A percentile compares a stretch with the other conserved stretches of the same genome.
Evolutionary conservation across 2,888 invertebrate species (phyloP).

Genomic region (Abrostola triplasia): DNA sequence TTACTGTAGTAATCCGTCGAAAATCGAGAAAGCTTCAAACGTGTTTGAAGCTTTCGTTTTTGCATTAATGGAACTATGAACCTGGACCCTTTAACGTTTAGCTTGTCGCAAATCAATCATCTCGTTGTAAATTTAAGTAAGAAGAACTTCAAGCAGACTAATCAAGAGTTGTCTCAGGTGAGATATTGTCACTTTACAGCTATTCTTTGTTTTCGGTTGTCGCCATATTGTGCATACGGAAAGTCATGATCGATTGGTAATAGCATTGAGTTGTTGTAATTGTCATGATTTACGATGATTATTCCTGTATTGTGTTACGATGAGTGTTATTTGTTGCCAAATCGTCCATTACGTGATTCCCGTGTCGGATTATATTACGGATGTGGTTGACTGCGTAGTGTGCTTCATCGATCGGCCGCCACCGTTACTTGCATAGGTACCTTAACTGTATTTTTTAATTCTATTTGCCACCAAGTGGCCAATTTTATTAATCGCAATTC

Average conservation of each 20-base stretch:
- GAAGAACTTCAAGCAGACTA: conserved; percentile 97
- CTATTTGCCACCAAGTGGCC: background rate
- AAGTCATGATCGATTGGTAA: conserved; percentile 64
- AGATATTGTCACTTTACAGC: conserved; percentile 78
- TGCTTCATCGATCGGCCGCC: conserved; percentile 9
- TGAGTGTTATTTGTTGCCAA: conserved; percentile 51
- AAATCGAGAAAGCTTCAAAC: conserved; percentile 97
- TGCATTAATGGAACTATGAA: conserved; percentile 98
- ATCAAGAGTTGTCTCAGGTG: conserved; percentile 96
- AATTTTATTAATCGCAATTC: background rate
- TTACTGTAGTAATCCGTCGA: conserved; percentile 90
- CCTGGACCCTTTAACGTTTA: conserved; percentile 99
- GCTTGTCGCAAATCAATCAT: conserved; percentile 99
- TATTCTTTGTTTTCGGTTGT: conserved; percentile 80
- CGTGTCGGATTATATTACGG: conserved; percentile 23
- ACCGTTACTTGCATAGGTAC: conserved; percentile 22
- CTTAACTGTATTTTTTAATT: background rate
- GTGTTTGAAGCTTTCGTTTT: conserved; percentile 98
- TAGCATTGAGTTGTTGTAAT: conserved; percentile 41
- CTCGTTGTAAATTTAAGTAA: conserved; percentile 98
- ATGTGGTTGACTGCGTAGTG: conserved; percentile 34
- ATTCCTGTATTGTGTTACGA: conserved; percentile 44
- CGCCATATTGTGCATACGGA: conserved; percentile 83
- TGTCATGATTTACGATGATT: conserved; percentile 45
- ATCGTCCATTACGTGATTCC: conserved; percentile 49